A percentile compares a stretch with the other conserved stretches of the same genome.
Evolutionary conservation across 2,113 vertebrate species (phyloP).

Genomic region (Vanacampus margaritifer): DNA sequence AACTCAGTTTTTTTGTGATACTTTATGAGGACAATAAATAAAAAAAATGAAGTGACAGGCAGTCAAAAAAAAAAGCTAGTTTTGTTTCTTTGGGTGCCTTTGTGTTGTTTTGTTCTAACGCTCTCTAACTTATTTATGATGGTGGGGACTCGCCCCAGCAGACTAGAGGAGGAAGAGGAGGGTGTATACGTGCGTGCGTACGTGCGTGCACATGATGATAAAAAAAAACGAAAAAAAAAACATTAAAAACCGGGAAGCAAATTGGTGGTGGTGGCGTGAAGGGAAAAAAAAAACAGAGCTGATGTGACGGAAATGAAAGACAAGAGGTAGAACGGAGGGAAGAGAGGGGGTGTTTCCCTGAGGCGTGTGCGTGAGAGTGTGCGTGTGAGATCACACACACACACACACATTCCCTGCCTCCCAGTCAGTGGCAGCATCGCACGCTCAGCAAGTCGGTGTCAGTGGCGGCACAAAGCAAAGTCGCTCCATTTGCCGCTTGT

Average conservation of each 20-base stretch:
- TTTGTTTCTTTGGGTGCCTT: neutral
- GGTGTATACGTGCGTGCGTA: neutral
- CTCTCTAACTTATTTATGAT: conserved; percentile 7
- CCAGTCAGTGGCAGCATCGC: conserved; percentile 41
- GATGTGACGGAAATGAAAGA: conserved; percentile 28
- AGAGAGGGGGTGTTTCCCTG: conserved; percentile 48
- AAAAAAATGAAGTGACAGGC: neutral
- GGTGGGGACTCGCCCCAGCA: neutral
- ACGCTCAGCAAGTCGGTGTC: conserved; percentile 32
- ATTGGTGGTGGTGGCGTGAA: conserved; percentile 15
- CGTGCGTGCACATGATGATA: neutral
- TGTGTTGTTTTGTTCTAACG: neutral
- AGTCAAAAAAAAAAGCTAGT: neutral
- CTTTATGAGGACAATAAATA: neutral
- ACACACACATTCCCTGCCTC: conserved; percentile 31
- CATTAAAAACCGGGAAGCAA: conserved; percentile 20
- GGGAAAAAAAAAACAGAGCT: conserved; percentile 6
- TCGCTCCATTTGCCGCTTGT: conserved; percentile 1
- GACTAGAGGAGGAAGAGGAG: neutral
- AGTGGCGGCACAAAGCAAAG: conserved; percentile 44
- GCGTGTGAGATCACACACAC: conserved; percentile 37
- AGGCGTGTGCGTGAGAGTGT: conserved; percentile 47
- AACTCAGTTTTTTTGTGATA: too few relatives aligned
- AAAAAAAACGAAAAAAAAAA: neutral
- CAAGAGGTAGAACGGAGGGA: conserved; percentile 10